A percentile compares a stretch with the other conserved stretches of the same genome.
Conservation (phyloP, 1,140 invertebrate genomes). For the Drosophila ohnishii region DNA sequence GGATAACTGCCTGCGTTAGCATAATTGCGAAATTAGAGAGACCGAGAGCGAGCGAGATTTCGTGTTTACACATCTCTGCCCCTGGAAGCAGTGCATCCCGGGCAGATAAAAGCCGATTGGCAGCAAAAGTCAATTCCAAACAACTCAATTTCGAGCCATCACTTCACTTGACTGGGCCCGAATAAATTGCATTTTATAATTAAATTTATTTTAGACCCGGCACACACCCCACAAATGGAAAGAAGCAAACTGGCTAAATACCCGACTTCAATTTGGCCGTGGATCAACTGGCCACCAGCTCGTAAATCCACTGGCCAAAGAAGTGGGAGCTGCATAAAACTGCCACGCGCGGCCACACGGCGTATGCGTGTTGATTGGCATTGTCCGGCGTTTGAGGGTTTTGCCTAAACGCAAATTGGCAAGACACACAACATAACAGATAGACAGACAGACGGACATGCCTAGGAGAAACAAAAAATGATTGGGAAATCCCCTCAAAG, state of each 20-base stretch:
- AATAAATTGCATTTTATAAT: conserved; percentile 51
- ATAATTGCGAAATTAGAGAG: conserved; percentile 33
- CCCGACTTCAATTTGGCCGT: conserved; percentile 36
- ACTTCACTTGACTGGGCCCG: conserved; percentile 13
- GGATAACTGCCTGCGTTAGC: conserved; percentile 31
- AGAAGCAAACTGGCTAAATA: conserved; percentile 49
- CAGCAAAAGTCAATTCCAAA: conserved; percentile 29
- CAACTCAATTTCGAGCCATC: conserved; percentile 9
- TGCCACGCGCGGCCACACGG: conserved; percentile 33
- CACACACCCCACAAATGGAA: conserved; percentile 1
- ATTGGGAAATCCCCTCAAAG: conserved; percentile 53
- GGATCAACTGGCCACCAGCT: conserved; percentile 12
- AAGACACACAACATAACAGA: conserved; percentile 49
- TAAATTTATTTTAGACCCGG: conserved; percentile 29
- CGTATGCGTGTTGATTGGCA: conserved; percentile 75
- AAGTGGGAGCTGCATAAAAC: conserved; percentile 21
- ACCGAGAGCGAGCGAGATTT: conserved; percentile 5
- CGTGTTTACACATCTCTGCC: conserved; percentile 31
- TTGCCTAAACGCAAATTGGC: conserved; percentile 39
- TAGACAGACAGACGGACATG: conserved; percentile 23
- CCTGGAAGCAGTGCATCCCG: conserved; percentile 1
- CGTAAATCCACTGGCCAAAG: conserved; percentile 45
- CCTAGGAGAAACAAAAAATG: conserved; percentile 19
- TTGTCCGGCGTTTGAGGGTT: conserved; percentile 24
- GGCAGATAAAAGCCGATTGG: conserved; percentile 7